These are phyloP conservation scores for Perithous albicinctus DNA, from an alignment of 2,888 invertebrate genomes.

Conservation along the genomic window DNA sequence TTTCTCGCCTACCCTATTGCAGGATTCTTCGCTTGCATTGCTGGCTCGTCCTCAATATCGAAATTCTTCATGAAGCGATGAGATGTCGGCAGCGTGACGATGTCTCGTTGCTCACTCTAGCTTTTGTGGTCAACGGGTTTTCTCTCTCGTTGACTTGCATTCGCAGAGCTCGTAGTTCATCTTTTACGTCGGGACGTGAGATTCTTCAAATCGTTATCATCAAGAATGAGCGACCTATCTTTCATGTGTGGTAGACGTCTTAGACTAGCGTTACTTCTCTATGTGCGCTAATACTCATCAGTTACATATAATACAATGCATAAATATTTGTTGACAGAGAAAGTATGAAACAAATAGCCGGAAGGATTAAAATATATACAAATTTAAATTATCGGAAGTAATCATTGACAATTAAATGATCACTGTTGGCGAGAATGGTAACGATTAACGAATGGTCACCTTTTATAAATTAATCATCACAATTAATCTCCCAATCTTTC, in stretches of 20 bases:
- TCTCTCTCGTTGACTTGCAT: conserved; percentile 34
- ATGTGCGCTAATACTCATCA: neutral
- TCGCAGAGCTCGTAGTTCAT: conserved; percentile 30
- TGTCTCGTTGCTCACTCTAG: neutral
- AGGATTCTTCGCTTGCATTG: conserved; percentile 67
- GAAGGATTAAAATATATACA: no score
- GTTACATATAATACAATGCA: no score
- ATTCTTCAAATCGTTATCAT: conserved; percentile 72
- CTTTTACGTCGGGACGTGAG: conserved; percentile 61
- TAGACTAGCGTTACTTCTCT: neutral
- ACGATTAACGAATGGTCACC: no score
- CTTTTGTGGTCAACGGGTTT: conserved; percentile 22
- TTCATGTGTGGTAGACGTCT: conserved; percentile 15
- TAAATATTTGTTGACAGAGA: no score
- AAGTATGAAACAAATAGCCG: no score
- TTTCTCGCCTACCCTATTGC: no score
- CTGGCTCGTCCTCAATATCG: conserved; percentile 73
- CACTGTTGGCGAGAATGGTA: no score
- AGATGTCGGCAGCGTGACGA: conserved; percentile 36
- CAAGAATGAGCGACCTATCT: conserved; percentile 40
- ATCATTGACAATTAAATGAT: no score
- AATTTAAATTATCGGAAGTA: no score
- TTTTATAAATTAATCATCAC: no score
- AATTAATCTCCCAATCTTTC: no score
- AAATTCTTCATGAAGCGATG: conserved; percentile 78